Evolutionary conservation across 2,113 vertebrate genomes (phyloP).

Genomic region (Chaetops frenatus): DNA sequence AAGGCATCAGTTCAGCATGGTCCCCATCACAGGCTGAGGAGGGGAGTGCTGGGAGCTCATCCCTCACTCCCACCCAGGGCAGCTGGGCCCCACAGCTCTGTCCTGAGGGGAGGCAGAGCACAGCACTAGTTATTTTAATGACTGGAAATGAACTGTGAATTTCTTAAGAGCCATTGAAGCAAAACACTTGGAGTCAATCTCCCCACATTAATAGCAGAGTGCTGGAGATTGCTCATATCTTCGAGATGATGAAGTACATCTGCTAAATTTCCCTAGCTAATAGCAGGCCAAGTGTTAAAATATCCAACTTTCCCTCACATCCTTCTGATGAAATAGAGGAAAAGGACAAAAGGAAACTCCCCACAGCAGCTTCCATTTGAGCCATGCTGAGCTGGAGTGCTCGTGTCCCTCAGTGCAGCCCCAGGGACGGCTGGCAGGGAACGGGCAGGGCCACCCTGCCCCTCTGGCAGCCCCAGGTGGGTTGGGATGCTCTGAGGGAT

Average conservation of each 20-base stretch:
- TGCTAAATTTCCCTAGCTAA: background rate
- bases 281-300: background rate
- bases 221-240: background rate
- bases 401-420: background rate
- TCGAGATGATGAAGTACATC: background rate
- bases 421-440: background rate
- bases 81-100: background rate
- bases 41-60: background rate
- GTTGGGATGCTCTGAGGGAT: no score
- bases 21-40: background rate
- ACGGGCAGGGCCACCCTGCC: background rate
- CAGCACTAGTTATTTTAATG: slow-evolving; percentile 10
- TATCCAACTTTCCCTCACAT: background rate
- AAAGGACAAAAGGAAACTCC: background rate
- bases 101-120: background rate
- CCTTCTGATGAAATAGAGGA: background rate
- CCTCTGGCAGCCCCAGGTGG: background rate
- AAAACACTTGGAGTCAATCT: background rate
- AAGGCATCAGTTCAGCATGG: background rate
- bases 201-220: background rate
- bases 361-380: background rate
- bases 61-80: background rate
- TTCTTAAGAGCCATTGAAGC: background rate
- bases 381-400: background rate
- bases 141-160: slow-evolving; percentile 6